Conservation (phyloP, 2,113 vertebrate species). For the Panurus biarmicus region DNA sequence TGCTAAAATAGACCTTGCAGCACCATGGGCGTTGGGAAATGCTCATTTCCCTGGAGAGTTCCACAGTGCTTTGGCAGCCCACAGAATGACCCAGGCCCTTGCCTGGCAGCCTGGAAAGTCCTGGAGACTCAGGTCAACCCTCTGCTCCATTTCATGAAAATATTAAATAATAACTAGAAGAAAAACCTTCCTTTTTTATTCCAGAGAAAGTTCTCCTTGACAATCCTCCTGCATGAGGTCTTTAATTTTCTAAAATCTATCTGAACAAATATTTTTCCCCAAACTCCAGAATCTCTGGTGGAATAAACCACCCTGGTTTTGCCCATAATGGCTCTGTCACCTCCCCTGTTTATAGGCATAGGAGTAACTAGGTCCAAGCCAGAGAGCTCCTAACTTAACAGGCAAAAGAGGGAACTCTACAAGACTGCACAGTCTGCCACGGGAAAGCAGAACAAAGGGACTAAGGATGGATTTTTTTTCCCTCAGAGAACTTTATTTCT, state of each 20-base stretch:
- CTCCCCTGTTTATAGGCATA: neutral
- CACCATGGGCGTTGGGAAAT: fast-evolving
- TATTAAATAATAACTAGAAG: neutral
- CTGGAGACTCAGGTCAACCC: neutral
- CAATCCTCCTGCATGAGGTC: neutral
- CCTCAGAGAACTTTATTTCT: neutral
- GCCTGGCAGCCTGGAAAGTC: neutral
- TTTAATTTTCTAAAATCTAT: neutral
- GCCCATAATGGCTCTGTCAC: neutral
- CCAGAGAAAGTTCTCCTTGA: neutral
- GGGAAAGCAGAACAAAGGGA: neutral
- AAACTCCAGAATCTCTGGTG: neutral
- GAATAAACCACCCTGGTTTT: neutral
- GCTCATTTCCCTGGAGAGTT: neutral
- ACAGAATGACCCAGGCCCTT: neutral
- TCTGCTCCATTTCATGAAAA: neutral
- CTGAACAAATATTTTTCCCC: neutral
- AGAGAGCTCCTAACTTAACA: neutral
- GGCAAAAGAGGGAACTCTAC: neutral
- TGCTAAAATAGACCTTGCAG: neutral
- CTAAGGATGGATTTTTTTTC: neutral
- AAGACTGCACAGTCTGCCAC: neutral
- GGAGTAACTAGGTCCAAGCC: neutral
- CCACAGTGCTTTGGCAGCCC: neutral
- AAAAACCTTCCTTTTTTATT: neutral